Percentiles rank a stretch among this genome's conserved stretches.
phyloP scores from a whole-genome alignment of 2,888 invertebrate species.

The Idaea aversata region DNA sequence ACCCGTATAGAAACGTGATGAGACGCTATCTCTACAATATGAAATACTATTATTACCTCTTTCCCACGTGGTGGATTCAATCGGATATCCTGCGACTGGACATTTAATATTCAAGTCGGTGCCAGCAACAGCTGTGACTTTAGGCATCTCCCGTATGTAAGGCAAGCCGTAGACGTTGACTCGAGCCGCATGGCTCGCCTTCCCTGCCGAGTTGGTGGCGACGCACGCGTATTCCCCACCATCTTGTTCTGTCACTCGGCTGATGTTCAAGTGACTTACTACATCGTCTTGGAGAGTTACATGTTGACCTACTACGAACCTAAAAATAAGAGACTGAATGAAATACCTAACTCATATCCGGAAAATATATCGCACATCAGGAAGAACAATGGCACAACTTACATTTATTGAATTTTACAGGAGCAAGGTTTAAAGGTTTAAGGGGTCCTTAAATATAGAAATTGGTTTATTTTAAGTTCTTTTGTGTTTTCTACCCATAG shows the following conservation, averaged over 20 bases:
- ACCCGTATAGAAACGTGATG: too few species aligned
- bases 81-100: slow-evolving; percentile 94
- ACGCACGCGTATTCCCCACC: slow-evolving; percentile 94
- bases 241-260: slow-evolving; percentile 92
- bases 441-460: too few species aligned
- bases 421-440: too few species aligned
- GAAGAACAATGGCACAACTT: too few species aligned
- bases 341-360: too few species aligned
- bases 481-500: too few species aligned
- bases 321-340: slow-evolving; percentile 39
- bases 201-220: slow-evolving; percentile 90
- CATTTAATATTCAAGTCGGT: slow-evolving; percentile 92
- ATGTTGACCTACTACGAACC: slow-evolving; percentile 94
- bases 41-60: slow-evolving; percentile 81
- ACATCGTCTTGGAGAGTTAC: slow-evolving; percentile 95
- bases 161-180: slow-evolving; percentile 94
- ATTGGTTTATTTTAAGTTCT: too few species aligned
- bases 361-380: too few species aligned
- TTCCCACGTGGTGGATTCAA: slow-evolving; percentile 93
- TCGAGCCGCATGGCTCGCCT: slow-evolving; percentile 89
- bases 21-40: background rate
- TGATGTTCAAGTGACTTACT: slow-evolving; percentile 95
- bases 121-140: slow-evolving; percentile 92
- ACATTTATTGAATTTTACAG: too few species aligned
- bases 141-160: slow-evolving; percentile 92